Evolutionary conservation across 2,888 invertebrate species (phyloP).

Genomic region (Thyatira batis): DNA sequence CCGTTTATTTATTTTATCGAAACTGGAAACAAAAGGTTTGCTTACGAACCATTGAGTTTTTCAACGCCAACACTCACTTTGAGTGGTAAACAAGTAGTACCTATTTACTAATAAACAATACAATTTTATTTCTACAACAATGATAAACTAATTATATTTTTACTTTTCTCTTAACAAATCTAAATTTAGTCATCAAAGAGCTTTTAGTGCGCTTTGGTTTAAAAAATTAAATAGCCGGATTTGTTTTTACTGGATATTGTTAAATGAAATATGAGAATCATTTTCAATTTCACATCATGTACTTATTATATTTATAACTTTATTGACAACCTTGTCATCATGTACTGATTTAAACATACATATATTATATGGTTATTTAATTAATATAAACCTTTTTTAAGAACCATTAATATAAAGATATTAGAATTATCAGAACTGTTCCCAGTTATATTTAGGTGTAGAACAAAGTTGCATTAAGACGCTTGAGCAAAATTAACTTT

Average conservation of each 20-base stretch:
- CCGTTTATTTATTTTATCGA: neutral
- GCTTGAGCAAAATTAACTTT: slow-evolving; percentile 39
- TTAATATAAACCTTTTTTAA: too few species aligned
- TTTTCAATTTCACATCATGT: too few species aligned
- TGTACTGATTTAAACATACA: too few species aligned
- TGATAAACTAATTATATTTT: neutral
- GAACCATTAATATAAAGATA: neutral
- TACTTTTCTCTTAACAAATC: neutral
- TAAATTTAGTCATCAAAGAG: too few species aligned
- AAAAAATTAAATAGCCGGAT: too few species aligned
- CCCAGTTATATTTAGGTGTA: slow-evolving; percentile 21
- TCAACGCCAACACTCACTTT: slow-evolving; percentile 4
- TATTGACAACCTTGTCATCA: too few species aligned
- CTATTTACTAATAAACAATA: neutral
- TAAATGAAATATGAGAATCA: too few species aligned
- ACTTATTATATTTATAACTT: too few species aligned
- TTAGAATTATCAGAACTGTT: slow-evolving; percentile 1
- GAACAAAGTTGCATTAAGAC: slow-evolving; percentile 25
- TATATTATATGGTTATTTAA: too few species aligned
- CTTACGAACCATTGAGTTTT: slow-evolving; percentile 9
- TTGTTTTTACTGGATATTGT: too few species aligned
- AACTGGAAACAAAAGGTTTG: neutral
- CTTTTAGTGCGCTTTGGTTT: too few species aligned
- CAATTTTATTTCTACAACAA: neutral
- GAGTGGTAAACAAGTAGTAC: too few species aligned